Evolutionary conservation across 2,888 invertebrate genomes (phyloP), one percentile per base, ranked within the genome.

Genomic region (Hydrotaea cyrtoneurina): DNA sequence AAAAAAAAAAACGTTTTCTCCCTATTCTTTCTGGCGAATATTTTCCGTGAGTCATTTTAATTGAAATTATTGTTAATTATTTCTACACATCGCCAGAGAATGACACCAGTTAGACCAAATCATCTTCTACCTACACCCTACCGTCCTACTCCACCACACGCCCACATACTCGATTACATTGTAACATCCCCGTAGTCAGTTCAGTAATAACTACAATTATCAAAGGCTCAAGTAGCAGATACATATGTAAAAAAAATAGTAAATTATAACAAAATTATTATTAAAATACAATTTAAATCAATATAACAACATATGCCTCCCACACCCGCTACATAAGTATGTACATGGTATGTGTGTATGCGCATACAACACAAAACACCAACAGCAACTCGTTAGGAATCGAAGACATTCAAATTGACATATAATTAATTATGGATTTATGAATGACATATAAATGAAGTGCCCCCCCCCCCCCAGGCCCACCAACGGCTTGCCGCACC

Each of bases 401-500:
- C 46, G 46, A 69, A 23, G 43, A 66, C 73, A 80, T 71, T 77
- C 39, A 80, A 80, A 79, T 79, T 59, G 76, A 79, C 76, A 77
- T 74, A 53, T 82, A 77, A 85, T 79, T 85, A 85, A 85, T 79
- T 71, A 82, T 85, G 66, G 66, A 85, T 85, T 85, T 85, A 69
- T 85, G 76, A 84, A 78, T 79, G 78, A 66, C 84, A 81, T 78
- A 75, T 69, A 74, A 43, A 50, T 53, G 62, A 31, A 46, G 19
- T 31, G 62, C 15, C 66, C 66, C 59, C n/a, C n/a, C n/a, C n/a
- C n/a, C n/a, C n/a, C n/a, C n/a, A n/a, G n/a, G n/a, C n/a, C n/a
- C 19, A 43, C 21, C 55, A 8, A 39, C 21, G 39, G 19, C 13
- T 17, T 19, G 3, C 13, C 21, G 69, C 69, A 21, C 46, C 69